A percentile compares a stretch with the other conserved stretches of the same genome.
Conservation (phyloP, 2,797 vertebrate genomes). For the Orientallactaga sibirica region DNA sequence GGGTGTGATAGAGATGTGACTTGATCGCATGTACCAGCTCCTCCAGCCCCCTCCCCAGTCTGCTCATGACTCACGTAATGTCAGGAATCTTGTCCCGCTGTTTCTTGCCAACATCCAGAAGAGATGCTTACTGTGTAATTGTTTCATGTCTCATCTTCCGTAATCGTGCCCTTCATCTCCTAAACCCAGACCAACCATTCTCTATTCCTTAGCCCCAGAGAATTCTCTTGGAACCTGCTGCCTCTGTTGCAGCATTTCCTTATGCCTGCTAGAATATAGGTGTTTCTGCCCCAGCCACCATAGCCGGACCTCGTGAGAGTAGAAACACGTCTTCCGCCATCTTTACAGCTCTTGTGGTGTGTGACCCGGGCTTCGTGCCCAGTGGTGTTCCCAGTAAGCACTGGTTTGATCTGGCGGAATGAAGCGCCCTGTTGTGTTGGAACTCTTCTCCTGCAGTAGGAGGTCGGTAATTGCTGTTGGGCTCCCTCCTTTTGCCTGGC, state of each 20-base stretch:
- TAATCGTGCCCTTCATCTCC: background rate
- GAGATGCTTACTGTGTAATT: background rate
- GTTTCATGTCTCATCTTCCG: background rate
- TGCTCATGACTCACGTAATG: no score
- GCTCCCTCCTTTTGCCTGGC: background rate
- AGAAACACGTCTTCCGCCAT: background rate
- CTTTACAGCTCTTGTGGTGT: background rate
- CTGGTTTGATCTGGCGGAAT: rapidly evolving
- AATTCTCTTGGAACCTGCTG: background rate
- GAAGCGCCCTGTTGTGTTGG: background rate
- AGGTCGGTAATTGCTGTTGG: background rate
- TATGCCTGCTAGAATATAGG: background rate
- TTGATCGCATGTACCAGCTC: no score
- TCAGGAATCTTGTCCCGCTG: background rate
- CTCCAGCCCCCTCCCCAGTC: background rate
- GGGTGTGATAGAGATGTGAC: no score
- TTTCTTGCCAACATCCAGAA: background rate
- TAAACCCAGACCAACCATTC: background rate
- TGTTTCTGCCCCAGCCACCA: background rate
- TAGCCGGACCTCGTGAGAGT: background rate
- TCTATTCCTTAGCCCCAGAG: no score
- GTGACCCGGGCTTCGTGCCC: background rate
- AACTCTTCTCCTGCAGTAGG: background rate
- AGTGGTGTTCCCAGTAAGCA: background rate
- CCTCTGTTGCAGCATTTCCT: background rate